A percentile compares a stretch with the other conserved stretches of the same genome.
These are phyloP conservation scores for Myotis brandtii DNA, from an alignment of 2,113 vertebrate genomes.

Conservation along the genomic window DNA sequence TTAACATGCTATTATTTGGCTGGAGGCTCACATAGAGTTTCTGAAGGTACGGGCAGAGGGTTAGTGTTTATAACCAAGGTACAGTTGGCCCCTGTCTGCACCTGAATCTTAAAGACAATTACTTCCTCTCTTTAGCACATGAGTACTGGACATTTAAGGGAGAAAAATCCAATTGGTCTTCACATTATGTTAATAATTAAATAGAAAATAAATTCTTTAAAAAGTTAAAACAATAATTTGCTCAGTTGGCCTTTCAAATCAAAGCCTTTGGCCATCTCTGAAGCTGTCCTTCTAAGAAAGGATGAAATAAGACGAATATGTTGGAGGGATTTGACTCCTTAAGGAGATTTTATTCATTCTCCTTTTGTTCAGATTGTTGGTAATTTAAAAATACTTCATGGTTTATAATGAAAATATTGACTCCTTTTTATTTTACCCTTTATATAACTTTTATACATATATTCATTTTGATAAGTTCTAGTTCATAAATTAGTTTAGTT, in stretches of 20 bases:
- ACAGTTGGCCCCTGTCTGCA: neutral
- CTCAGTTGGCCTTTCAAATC: neutral
- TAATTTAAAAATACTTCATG: neutral
- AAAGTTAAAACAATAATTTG: neutral
- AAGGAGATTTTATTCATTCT: neutral
- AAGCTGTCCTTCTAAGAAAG: neutral
- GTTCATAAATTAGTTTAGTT: conserved; percentile 32
- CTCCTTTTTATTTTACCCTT: conserved; percentile 17
- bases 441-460: neutral
- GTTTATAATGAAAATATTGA: neutral
- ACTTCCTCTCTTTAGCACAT: neutral
- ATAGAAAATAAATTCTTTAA: conserved; percentile 16
- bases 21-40: neutral
- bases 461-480: neutral
- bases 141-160: neutral
- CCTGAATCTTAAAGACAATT: neutral
- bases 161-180: neutral
- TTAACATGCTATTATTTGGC: conserved; percentile 19
- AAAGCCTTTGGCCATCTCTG: neutral
- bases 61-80: neutral
- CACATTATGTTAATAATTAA: neutral
- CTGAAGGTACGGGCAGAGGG: neutral
- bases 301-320: neutral
- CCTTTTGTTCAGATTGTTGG: neutral
- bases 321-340: neutral